A percentile compares a stretch with the other conserved stretches of the same genome.
These are phyloP conservation scores for Threskiornis aethiopicus DNA, from an alignment of 2,797 vertebrate genomes.

Conservation along the genomic window DNA sequence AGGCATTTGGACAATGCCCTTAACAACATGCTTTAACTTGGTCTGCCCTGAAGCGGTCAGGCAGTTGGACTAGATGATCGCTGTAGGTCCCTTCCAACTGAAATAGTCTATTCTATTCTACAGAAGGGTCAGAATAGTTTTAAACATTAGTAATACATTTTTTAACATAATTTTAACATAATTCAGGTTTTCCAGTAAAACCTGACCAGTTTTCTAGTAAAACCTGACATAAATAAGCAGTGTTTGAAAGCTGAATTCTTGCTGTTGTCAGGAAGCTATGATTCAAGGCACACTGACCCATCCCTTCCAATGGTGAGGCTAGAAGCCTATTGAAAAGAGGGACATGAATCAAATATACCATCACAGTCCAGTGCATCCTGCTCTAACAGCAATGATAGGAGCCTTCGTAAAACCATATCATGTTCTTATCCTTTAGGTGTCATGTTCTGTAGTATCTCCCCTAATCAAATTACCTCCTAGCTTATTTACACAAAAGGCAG, in stretches of 20 bases:
- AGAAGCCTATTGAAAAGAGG: neutral
- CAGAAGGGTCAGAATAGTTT: neutral
- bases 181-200: neutral
- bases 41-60: neutral
- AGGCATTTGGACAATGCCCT: neutral
- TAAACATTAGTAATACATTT: neutral
- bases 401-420: neutral
- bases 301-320: neutral
- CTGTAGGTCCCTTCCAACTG: neutral
- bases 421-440: neutral
- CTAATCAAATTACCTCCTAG: neutral
- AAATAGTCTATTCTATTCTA: neutral
- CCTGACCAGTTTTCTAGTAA: too few species aligned
- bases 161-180: neutral
- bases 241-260: neutral
- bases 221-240: neutral
- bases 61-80: neutral
- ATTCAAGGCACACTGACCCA: neutral
- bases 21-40: neutral
- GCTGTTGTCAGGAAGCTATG: neutral
- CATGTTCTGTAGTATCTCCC: neutral
- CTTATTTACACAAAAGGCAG: neutral
- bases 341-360: rapidly evolving
- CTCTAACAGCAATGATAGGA: neutral
- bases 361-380: neutral